A percentile compares a stretch with the other conserved stretches of the same genome.
phyloP scores from a whole-genome alignment of 2,797 vertebrate species.

The Euphonia xanthogaster region DNA sequence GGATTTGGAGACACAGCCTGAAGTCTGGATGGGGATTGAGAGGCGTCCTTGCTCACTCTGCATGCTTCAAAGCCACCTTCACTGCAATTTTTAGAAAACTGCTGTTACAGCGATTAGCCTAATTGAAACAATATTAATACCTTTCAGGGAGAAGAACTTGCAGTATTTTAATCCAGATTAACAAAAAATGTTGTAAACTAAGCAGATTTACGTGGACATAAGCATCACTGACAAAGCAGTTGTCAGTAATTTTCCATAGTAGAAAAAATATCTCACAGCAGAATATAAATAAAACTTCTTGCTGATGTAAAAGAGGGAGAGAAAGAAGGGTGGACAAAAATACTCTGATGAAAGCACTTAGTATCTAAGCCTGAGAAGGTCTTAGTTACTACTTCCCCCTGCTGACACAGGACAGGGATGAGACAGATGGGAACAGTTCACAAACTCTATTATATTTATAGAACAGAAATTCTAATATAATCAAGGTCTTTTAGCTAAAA shows the following conservation, averaged over 20 bases:
- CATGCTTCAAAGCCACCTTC: neutral
- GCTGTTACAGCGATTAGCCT: neutral
- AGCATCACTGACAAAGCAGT: neutral
- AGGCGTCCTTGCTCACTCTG: neutral
- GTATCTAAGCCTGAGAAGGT: constrained; percentile 24
- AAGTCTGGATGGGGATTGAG: neutral
- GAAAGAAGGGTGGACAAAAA: constrained; percentile 40
- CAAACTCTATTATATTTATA: constrained; percentile 6
- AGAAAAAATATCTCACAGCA: neutral
- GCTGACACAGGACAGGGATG: constrained; percentile 35
- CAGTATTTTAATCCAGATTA: constrained; percentile 1
- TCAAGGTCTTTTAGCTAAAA: constrained; percentile 4
- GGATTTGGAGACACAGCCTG: neutral
- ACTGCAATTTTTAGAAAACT: constrained; percentile 52
- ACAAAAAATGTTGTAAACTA: neutral
- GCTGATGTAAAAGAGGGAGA: constrained; percentile 44
- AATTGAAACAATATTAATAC: neutral
- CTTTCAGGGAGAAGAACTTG: neutral
- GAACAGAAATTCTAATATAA: neutral
- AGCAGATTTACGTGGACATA: neutral
- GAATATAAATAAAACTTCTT: constrained; percentile 58
- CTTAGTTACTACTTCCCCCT: constrained; percentile 67
- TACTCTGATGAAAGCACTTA: constrained; percentile 31
- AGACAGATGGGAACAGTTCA: constrained; percentile 48
- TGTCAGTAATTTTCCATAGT: neutral